Evolutionary conservation across 2,797 vertebrate genomes (phyloP), one percentile per base, ranked within the genome.

Genomic region (Onychomys torridus): DNA sequence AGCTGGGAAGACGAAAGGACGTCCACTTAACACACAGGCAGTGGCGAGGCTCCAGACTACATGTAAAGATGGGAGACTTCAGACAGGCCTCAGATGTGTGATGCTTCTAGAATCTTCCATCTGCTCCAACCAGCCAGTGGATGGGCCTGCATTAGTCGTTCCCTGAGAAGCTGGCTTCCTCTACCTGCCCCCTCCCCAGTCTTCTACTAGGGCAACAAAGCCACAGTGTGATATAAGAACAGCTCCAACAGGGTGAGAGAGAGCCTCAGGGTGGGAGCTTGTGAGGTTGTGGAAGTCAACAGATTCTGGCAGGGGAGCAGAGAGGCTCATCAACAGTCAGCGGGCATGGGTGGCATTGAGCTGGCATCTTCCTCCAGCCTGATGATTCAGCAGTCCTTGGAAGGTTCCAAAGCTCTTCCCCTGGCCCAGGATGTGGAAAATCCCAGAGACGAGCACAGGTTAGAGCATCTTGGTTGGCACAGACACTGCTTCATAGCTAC

Each of bases 181-280:
- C 61, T 21, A n/a, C 10, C 34, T 69, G 13, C 67, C 34, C 6
- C 17, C 7, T 21, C 49, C 5, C 3, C 13, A 10, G 27, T 27
- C 25, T 77, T 86, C 82, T 21, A 12, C 55, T 2, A 34, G 23
- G 46, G 17, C 49, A 75, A 59, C 11, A 34, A 29, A n/a, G 7
- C 5, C 2, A 3, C 7, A 1, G 11, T 3, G 65, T 29, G 57
- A 13, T 2, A 6, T 2, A 1, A 19, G 46, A 32, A 34, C 43
- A 37, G 11, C 23, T n/a, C 9, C 23, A 13, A 34, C 23, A 25
- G 40, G 17, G 61, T 10, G n/a, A 37, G 67, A 67, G 1, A 19
- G 49, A 19, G 8, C n/a, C 69, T 17, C 59, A 16, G 2, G 0
- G 29, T 16, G 8, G 23, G 40, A 17, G 46, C 49, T 12, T 12